phyloP scores from a whole-genome alignment of 2,797 vertebrate genomes.

The Chelon auratus region DNA sequence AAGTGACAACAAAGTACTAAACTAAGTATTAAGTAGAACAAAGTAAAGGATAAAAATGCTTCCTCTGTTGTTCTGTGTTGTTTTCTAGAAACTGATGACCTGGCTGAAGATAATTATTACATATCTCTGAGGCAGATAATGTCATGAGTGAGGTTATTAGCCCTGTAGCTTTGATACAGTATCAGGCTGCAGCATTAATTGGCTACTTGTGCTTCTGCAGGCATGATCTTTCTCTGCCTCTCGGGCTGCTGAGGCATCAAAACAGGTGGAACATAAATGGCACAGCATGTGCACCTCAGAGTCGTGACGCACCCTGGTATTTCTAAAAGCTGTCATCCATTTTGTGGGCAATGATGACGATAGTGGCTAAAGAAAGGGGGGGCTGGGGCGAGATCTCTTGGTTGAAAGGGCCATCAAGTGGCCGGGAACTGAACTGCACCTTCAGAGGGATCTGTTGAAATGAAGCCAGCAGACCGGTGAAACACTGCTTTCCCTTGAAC shows the following conservation, averaged over 20 bases:
- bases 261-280: slow-evolving; percentile 85
- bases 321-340: slow-evolving; percentile 88
- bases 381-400: slow-evolving; percentile 58
- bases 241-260: slow-evolving; percentile 81
- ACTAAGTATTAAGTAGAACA: background rate
- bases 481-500: slow-evolving; percentile 52
- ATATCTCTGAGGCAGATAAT: slow-evolving; percentile 40
- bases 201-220: slow-evolving; percentile 53
- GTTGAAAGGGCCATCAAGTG: slow-evolving; percentile 85
- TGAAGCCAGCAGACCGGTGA: slow-evolving; percentile 43
- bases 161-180: slow-evolving; percentile 53
- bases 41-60: slow-evolving; percentile 3
- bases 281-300: slow-evolving; percentile 81
- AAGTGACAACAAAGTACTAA: slow-evolving; percentile 19
- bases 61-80: slow-evolving; percentile 29
- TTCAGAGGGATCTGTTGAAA: slow-evolving; percentile 32
- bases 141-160: slow-evolving; percentile 46
- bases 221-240: slow-evolving; percentile 62
- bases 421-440: slow-evolving; percentile 70
- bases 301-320: slow-evolving; percentile 87
- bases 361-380: slow-evolving; percentile 55
- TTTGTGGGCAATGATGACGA: slow-evolving; percentile 85
- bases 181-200: slow-evolving; percentile 52
- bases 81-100: slow-evolving; percentile 51
- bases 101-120: slow-evolving; percentile 50